Evolutionary conservation across 1,140 invertebrate species (phyloP), one percentile per base, ranked within the genome.

Genomic region (Aphaenogaster rudis): DNA sequence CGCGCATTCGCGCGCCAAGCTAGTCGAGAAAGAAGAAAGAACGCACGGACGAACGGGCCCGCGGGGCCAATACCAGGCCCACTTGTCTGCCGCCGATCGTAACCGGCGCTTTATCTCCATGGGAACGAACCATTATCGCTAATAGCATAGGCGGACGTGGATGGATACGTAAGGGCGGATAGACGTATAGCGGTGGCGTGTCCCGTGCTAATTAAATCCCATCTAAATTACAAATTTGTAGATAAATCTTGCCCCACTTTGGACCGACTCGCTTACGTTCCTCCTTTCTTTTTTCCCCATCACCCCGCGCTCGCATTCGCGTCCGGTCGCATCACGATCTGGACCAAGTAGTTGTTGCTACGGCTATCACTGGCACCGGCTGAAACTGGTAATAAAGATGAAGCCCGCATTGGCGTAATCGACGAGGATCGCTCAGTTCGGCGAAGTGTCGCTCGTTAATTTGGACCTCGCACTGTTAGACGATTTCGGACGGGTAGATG

Each of bases 41-140:
- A 61, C 52, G 33, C 61, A 74, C 13, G 71, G 48, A 63, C 28
- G 69, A 39, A 36, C 6, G 39, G 42, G 45, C 71, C 76, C 66
- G 72, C 67, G 71, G 63, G 69, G 69, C 77, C 80, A 21, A 45
- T 82, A 72, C 54, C 52, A 28, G 67, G 52, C 28, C 69, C 42
- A 57, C 59, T 52, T 74, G 63, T 87, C 45, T 69, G 33, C 74
- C 80, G 78, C 36, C 69, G 81, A 88, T 86, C 86, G 86, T 86
- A 76, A 86, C 72, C 42, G 52, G 63, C 50, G 66, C 61, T 88
- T 77, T 78, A 91, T 89, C 86, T 88, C 80, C 89, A 92, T 91
- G 90, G 86, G 89, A 90, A 91, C 87, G 89, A 80, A 87, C 85
- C 86, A 92, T 92, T 92, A 92, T 88, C 87, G 90, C 86, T 91